phyloP scores from a whole-genome alignment of 2,888 invertebrate genomes.

The Dorcus parallelipipedus region DNA sequence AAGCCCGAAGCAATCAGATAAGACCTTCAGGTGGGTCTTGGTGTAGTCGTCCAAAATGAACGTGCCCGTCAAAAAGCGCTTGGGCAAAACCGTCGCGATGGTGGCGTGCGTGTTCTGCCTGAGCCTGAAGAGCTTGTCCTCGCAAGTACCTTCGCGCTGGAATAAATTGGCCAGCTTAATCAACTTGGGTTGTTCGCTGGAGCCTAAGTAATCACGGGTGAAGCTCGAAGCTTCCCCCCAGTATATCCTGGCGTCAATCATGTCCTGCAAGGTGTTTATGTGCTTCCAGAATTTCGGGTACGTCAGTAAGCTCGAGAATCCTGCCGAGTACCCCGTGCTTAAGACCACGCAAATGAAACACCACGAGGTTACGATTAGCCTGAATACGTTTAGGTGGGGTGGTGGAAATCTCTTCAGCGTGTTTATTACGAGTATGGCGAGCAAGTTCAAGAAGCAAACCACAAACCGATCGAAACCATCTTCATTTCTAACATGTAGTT shows the following conservation, averaged over 20 bases:
- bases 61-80: slow-evolving; percentile 14
- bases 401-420: slow-evolving; percentile 2
- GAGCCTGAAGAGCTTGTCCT: slow-evolving; percentile 9
- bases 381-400: slow-evolving; percentile 1
- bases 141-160: not conserved
- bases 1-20: slow-evolving; percentile 21
- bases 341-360: slow-evolving; percentile 19
- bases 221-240: slow-evolving; percentile 21
- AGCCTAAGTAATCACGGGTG: slow-evolving; percentile 17
- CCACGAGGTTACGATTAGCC: slow-evolving; percentile 17
- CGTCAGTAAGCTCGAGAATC: slow-evolving; percentile 24
- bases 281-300: slow-evolving; percentile 23
- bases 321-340: slow-evolving; percentile 26
- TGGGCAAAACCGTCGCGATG: slow-evolving; percentile 14
- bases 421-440: not conserved
- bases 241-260: slow-evolving; percentile 20
- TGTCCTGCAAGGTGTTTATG: slow-evolving; percentile 25
- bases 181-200: slow-evolving; percentile 14
- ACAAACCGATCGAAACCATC: not conserved
- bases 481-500: not conserved
- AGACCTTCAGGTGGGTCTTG: slow-evolving; percentile 15
- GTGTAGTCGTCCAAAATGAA: slow-evolving; percentile 22
- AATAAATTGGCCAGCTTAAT: slow-evolving; percentile 17
- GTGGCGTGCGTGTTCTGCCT: slow-evolving; percentile 11
- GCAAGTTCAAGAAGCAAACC: not conserved